These are phyloP conservation scores for Oxytorus armatus DNA, from an alignment of 2,888 invertebrate species.

Conservation along the genomic window DNA sequence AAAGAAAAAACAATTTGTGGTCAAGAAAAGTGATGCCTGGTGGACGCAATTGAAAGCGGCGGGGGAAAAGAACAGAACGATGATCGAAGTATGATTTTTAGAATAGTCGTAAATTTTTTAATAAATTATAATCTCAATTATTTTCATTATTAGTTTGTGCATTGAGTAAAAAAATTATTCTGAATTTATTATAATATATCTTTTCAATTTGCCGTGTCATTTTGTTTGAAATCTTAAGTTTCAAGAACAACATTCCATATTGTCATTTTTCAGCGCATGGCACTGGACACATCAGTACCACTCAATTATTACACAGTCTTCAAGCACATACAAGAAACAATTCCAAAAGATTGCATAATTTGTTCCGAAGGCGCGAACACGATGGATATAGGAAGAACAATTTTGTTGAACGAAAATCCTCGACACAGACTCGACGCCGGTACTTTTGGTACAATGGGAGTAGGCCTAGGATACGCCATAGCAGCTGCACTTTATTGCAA, in stretches of 20 bases:
- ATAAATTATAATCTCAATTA: not conserved
- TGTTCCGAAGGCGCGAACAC: slow-evolving; percentile 99
- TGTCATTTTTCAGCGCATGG: slow-evolving; percentile 87
- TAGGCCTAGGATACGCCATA: slow-evolving; percentile 95
- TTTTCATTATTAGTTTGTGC: not conserved
- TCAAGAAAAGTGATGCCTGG: slow-evolving; percentile 88
- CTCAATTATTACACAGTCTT: slow-evolving; percentile 98
- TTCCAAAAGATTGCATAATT: slow-evolving; percentile 94
- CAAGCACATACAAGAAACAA: slow-evolving; percentile 90
- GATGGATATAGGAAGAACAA: slow-evolving; percentile 98
- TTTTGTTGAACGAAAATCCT: slow-evolving; percentile 93
- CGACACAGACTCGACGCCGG: slow-evolving; percentile 97
- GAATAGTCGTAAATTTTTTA: not conserved
- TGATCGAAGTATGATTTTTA: slow-evolving; percentile 87
- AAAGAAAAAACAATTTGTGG: slow-evolving; percentile 86
- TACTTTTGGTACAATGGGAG: slow-evolving; percentile 99
- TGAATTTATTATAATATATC: not conserved
- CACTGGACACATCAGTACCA: slow-evolving; percentile 90
- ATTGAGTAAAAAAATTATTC: too few relatives aligned
- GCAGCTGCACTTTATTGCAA: slow-evolving; percentile 96
- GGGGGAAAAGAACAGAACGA: slow-evolving; percentile 89
- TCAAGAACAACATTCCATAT: slow-evolving; percentile 11
- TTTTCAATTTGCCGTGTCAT: not conserved
- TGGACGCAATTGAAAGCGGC: slow-evolving; percentile 91
- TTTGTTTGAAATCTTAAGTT: not conserved